A percentile compares a stretch with the other conserved stretches of the same genome.
phyloP scores from a whole-genome alignment of 2,113 vertebrate genomes.

The Toxotes jaculatrix region DNA sequence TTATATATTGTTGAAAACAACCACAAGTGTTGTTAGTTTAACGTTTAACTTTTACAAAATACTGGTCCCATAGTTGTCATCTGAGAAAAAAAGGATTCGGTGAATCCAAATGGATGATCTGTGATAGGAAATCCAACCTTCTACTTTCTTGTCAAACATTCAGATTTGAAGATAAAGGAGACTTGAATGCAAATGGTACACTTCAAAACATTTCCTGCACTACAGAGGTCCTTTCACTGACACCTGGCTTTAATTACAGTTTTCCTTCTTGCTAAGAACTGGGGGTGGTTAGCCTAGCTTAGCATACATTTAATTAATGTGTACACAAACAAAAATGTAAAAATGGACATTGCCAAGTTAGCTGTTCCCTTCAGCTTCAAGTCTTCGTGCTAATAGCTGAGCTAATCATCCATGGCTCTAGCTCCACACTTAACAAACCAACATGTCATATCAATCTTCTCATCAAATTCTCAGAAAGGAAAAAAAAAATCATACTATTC shows the following conservation, averaged over 20 bases:
- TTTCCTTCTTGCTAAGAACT: background rate
- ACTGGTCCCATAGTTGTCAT: background rate
- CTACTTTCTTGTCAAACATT: background rate
- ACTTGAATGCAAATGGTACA: background rate
- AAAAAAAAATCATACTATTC: background rate
- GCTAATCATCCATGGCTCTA: background rate
- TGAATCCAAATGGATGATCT: slow-evolving; percentile 1
- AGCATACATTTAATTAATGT: background rate
- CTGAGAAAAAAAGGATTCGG: slow-evolving; percentile 9
- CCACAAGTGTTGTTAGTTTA: background rate
- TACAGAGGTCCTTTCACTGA: background rate
- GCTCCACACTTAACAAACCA: background rate
- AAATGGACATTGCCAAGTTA: background rate
- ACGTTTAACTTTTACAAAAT: background rate
- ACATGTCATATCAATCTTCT: background rate
- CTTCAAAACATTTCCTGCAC: background rate
- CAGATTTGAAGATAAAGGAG: background rate
- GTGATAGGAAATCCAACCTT: slow-evolving; percentile 22
- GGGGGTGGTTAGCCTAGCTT: background rate
- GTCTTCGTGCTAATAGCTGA: background rate
- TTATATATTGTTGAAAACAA: background rate
- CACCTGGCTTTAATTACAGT: background rate
- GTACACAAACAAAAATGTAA: background rate
- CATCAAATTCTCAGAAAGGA: background rate
- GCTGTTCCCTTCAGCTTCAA: background rate